Conservation (phyloP, 92 coral and sea anemone genomes). For the Siderastrea siderea region DNA sequence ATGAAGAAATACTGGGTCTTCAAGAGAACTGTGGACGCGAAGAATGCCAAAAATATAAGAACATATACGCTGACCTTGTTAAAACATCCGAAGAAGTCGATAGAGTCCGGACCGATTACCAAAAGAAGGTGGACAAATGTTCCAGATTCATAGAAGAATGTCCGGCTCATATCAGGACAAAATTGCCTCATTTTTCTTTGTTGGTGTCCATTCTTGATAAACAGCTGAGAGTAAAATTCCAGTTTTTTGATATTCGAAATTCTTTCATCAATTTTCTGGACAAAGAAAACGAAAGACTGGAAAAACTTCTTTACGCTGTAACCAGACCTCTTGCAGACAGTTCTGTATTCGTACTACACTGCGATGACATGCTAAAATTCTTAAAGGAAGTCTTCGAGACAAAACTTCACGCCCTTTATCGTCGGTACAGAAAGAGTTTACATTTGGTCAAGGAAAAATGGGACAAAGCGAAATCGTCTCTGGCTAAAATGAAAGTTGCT, state of each 20-base stretch:
- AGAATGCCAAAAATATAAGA: background rate
- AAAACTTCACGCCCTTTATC: background rate
- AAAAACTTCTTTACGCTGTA: background rate
- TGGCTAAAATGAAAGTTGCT: conserved; percentile 25
- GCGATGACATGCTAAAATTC: background rate
- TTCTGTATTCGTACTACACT: too few species aligned
- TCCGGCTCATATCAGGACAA: background rate
- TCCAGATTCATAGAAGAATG: background rate
- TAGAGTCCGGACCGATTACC: background rate
- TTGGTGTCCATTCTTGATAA: conserved; percentile 21
- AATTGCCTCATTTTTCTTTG: conserved; percentile 1
- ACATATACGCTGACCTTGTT: background rate
- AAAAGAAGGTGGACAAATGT: background rate
- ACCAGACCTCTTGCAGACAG: conserved; percentile 33
- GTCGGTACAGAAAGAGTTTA: background rate
- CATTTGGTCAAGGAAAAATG: conserved; percentile 6
- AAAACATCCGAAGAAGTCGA: background rate
- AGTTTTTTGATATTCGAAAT: conserved; percentile 6
- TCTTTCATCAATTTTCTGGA: conserved; percentile 14
- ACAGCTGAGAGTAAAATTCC: conserved; percentile 9
- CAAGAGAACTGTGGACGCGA: background rate
- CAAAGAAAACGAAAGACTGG: conserved; percentile 27
- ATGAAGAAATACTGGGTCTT: background rate
- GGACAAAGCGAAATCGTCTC: conserved; percentile 1
- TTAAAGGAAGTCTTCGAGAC: too few species aligned